Evolutionary conservation across 2,888 invertebrate species (phyloP).

Genomic region (Drosophila paramelanica): DNA sequence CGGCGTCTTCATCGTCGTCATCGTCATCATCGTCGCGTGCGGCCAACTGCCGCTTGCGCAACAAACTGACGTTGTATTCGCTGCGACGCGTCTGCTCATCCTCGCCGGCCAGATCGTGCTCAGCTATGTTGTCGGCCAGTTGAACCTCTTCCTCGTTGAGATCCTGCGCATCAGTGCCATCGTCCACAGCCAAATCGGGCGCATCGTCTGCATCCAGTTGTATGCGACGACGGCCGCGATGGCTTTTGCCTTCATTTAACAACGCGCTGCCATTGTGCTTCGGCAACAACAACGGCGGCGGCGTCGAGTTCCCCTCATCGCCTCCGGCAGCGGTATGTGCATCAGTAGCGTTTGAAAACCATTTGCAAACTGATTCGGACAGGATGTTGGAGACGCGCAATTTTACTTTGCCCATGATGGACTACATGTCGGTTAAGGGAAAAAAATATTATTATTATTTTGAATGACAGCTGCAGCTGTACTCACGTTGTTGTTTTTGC

Average conservation of each 20-base stretch:
- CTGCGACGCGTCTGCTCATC: slow-evolving; percentile 62
- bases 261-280: slow-evolving; percentile 53
- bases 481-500: slow-evolving; percentile 57
- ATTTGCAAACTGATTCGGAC: slow-evolving; percentile 81
- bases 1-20: slow-evolving; percentile 48
- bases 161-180: slow-evolving; percentile 65
- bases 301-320: slow-evolving; percentile 13
- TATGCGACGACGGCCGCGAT: slow-evolving; percentile 78
- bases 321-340: slow-evolving; percentile 20
- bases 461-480: slow-evolving; percentile 45
- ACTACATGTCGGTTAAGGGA: slow-evolving; percentile 55
- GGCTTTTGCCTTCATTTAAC: slow-evolving; percentile 34
- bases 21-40: slow-evolving; percentile 47
- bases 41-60: slow-evolving; percentile 40
- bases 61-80: slow-evolving; percentile 58
- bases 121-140: slow-evolving; percentile 71
- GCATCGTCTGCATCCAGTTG: slow-evolving; percentile 65
- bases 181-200: slow-evolving; percentile 51
- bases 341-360: slow-evolving; percentile 81
- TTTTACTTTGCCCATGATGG: slow-evolving; percentile 84
- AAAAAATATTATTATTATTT: not conserved
- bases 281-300: slow-evolving; percentile 31
- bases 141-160: slow-evolving; percentile 68
- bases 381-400: slow-evolving; percentile 83
- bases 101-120: slow-evolving; percentile 66